Base-by-base conservation (phyloP, 2,888 invertebrate genomes). In the Clepsis dumicolana region DNA sequence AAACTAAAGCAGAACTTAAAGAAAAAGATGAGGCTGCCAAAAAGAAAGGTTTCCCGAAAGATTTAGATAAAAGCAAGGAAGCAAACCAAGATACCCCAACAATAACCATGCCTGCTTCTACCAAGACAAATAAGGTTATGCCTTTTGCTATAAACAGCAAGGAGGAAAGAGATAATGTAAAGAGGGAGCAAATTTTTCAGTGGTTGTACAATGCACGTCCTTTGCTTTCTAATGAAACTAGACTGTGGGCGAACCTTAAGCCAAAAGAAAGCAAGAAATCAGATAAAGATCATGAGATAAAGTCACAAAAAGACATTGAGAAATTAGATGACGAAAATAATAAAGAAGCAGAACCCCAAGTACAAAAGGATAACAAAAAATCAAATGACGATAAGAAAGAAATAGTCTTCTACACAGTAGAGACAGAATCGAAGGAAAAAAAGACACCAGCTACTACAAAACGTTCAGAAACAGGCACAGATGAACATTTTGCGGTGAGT, bases 161-260 rank as follows among this genome's bases (percentile, higher is more conserved):
- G 12, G 48, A 48, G n/a, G 21, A 1, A 21, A 48, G 10, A 48
- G 48, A 18, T 21, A 21, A 48, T 21, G 10, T 4, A 1, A 48
- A 48, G 8, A 48, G 21, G 18, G 0, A 12, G 12, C 48, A 48
- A 48, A 0, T 48, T 12, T 4, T 48, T 12, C 12, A 48, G 12
- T 48, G 48, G 48, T 48, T 48, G 0, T 48, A 48, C 12, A 48
- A 48, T 48, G 48, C 21, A 10, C 48, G 48, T 2, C 48, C 48
- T 4, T 48, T 48, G 48, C 21, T 21, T 21, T 21, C 21, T 12
- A 48, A 48, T 12, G 48, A 48, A 48, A 48, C 48, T 12, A 48
- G 12, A 48, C 48, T 48, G 0, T 48, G 48, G 48, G 48, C 21
- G 10, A 21, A 48, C 10, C 4, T 44, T 2, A 44, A 18, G n/a